Percentiles rank a stretch among this genome's conserved stretches.
Evolutionary conservation across 2,888 invertebrate species (phyloP).

Genomic region (Mimumesa dahlbomi): DNA sequence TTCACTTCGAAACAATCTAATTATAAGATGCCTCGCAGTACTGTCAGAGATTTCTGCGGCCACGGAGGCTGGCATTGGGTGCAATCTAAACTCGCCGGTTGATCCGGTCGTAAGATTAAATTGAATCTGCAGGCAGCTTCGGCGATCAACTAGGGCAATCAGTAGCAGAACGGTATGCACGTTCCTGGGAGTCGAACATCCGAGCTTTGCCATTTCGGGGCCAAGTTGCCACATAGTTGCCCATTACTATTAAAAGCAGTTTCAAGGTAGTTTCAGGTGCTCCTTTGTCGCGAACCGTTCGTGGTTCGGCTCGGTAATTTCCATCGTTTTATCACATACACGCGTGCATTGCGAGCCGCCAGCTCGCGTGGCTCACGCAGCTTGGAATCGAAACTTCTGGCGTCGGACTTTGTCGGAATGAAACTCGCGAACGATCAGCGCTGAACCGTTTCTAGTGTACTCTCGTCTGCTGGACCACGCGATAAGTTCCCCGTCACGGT

Average conservation of each 20-base stretch:
- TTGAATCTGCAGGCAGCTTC: slow-evolving; percentile 66
- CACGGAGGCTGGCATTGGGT: slow-evolving; percentile 5
- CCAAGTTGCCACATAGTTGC: slow-evolving; percentile 68
- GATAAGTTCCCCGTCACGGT: too few relatives aligned
- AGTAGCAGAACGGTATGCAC: slow-evolving; percentile 38
- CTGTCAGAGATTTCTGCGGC: slow-evolving; percentile 18
- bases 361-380: too few relatives aligned
- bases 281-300: slow-evolving; percentile 55
- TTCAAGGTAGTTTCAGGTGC: slow-evolving; percentile 36
- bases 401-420: too few relatives aligned
- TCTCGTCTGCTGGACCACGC: too few relatives aligned
- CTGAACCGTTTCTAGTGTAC: too few relatives aligned
- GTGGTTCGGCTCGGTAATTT: slow-evolving; percentile 40
- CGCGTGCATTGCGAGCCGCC: slow-evolving; percentile 29
- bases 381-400: too few relatives aligned
- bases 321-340: slow-evolving; percentile 46
- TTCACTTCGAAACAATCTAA: slow-evolving; percentile 40
- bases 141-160: slow-evolving; percentile 59
- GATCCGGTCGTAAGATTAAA: slow-evolving; percentile 68
- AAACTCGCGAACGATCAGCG: too few relatives aligned
- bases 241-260: slow-evolving; percentile 68
- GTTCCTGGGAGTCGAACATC: slow-evolving; percentile 45
- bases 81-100: slow-evolving; percentile 41
- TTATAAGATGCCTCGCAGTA: slow-evolving; percentile 52
- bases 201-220: slow-evolving; percentile 52